Evolutionary conservation across 2,113 vertebrate species (phyloP), one percentile per base, ranked within the genome.

Genomic region (Galeopterus variegatus): DNA sequence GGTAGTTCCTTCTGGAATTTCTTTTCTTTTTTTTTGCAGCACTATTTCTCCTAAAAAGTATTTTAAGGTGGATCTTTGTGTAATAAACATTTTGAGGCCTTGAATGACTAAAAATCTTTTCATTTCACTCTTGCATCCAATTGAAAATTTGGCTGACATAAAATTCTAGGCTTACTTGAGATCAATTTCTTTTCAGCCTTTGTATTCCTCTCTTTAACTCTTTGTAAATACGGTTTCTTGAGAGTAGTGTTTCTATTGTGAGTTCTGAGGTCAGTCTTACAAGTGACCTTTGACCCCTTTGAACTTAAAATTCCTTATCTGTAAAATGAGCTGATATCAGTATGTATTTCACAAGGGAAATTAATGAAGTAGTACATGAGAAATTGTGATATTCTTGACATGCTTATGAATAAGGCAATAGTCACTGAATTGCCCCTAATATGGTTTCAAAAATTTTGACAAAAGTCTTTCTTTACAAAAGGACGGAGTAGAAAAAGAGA

Each of bases 401-500:
- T 36, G 12, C 45, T 97, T 77, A 5, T 72, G 48, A 50, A 48
- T 24, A 48, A 81, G 28, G 90, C 45, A 72, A 26, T 24, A 50
- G 21, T 60, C 24, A 62, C 9, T 5, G 36, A 75, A 24, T 50
- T 26, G 17, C 17, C 3, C 10, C 31, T 56, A 31, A 9, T 45
- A 3, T 23, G 54, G 45, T 8, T 94, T 77, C 70, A 69, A 41
- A 64, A 23, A 50, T 54, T 52, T 65, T 77, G 33, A 87, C 45
- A 81, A 76, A 92, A 86, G 69, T 81, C 48, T 87, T 93, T 19
- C 6, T 84, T 90, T 73, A 21, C 11, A 14, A 62, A 87, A 77
- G 17, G 19, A 75, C 33, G 24, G 54, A 80, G 52, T 81, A 65
- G 83, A 50, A 67, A 36, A 41, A 3, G 18, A 12, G 26, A 60